phyloP scores from a whole-genome alignment of 2,113 vertebrate species.

The Dromiciops gliroides region DNA sequence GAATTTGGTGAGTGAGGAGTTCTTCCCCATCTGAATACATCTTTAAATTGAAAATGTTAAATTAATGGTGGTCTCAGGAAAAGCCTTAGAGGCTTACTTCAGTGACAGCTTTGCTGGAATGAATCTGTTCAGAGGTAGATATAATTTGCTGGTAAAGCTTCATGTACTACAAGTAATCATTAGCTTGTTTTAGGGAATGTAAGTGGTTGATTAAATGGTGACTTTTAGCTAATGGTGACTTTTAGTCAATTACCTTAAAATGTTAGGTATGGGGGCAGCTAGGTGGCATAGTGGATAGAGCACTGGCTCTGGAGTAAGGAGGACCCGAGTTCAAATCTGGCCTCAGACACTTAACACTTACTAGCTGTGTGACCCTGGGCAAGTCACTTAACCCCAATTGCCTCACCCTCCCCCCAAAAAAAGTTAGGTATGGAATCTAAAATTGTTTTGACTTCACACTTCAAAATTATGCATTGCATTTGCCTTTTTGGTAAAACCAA shows the following conservation, averaged over 20 bases:
- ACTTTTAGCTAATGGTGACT: neutral
- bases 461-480: conserved; percentile 11
- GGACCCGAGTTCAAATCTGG: too few species aligned
- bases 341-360: too few species aligned
- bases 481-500: conserved; percentile 29
- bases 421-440: conserved; percentile 23
- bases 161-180: neutral
- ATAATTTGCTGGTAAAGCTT: neutral
- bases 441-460: conserved; percentile 20
- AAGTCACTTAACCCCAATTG: too few species aligned
- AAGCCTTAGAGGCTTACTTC: neutral
- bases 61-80: neutral
- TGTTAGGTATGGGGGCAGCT: neutral
- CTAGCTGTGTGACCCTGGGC: too few species aligned
- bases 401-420: too few species aligned
- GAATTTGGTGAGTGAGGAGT: neutral
- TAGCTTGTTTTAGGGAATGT: neutral
- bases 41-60: neutral
- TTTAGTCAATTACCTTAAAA: neutral
- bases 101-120: neutral
- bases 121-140: neutral
- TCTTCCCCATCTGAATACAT: neutral
- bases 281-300: too few species aligned
- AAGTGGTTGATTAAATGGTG: neutral
- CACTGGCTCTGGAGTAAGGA: too few species aligned